Conservation (phyloP, 2,113 vertebrate species). For the Sisor rabdophorus region DNA sequence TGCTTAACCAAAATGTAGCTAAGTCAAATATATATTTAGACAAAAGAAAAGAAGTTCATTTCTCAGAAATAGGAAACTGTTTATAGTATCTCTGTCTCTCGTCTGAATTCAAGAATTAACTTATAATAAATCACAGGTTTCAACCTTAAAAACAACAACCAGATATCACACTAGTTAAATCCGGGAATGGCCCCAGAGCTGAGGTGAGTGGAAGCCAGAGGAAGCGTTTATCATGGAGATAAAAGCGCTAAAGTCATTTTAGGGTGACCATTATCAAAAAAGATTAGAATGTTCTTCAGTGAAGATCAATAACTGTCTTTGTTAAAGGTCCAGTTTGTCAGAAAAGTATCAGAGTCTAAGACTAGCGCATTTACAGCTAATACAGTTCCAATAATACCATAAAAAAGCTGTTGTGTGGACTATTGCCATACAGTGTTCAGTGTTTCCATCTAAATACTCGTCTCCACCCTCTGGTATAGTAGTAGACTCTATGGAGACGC, state of each 20-base stretch:
- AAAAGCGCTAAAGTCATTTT: background rate
- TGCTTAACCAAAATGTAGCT: slow-evolving; percentile 19
- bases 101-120: slow-evolving; percentile 22
- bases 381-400: background rate
- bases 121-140: slow-evolving; percentile 18
- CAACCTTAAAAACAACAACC: background rate
- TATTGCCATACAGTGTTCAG: background rate
- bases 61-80: slow-evolving; percentile 1
- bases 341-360: background rate
- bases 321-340: background rate
- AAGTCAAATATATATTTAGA: slow-evolving; percentile 15
- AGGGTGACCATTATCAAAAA: background rate
- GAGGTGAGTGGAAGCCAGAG: background rate
- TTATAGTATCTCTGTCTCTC: slow-evolving; percentile 20
- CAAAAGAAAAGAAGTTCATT: slow-evolving; percentile 5
- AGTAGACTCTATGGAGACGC: background rate
- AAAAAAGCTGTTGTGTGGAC: background rate
- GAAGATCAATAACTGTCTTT: background rate
- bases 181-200: background rate
- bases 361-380: background rate
- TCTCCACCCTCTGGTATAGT: background rate
- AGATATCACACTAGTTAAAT: background rate
- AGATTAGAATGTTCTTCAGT: background rate
- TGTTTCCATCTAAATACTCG: background rate
- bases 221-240: background rate